Evolutionary conservation across 2,888 invertebrate genomes (phyloP).

Genomic region (Adineta ricciae): DNA sequence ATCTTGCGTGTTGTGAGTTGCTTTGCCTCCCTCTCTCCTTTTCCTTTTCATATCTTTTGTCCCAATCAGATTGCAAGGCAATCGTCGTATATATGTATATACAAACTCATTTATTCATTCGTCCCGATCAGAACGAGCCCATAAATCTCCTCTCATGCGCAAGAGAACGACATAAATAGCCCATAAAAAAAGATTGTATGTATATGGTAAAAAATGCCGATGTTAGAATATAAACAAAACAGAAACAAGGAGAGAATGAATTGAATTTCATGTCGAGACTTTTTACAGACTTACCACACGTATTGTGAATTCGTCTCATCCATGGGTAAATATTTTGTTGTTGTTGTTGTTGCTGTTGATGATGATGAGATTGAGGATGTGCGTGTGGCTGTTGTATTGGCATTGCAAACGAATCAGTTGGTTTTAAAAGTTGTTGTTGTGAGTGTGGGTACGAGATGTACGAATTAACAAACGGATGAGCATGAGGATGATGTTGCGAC

Average conservation of each 20-base stretch:
- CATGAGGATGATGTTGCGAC: not conserved
- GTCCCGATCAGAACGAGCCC: slow-evolving; percentile 7
- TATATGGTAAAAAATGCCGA: not conserved
- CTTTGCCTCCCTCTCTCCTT: no score
- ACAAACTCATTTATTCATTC: slow-evolving; percentile 13
- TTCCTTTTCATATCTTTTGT: not conserved
- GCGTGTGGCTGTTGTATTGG: not conserved
- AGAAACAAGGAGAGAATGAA: not conserved
- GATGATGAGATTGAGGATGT: not conserved
- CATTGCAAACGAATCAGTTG: not conserved
- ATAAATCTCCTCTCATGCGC: slow-evolving; percentile 1
- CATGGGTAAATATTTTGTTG: not conserved
- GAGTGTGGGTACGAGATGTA: not conserved
- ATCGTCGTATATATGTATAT: not conserved
- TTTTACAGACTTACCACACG: not conserved
- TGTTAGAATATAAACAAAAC: not conserved
- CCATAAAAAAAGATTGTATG: slow-evolving; percentile 13
- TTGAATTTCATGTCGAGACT: not conserved
- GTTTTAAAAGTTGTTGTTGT: not conserved
- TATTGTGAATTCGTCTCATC: slow-evolving; percentile 2
- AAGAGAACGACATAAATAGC: slow-evolving; percentile 2
- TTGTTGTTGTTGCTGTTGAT: not conserved
- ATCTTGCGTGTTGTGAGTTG: not conserved
- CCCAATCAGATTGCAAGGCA: not conserved
- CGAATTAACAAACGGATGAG: not conserved